Percentiles rank a stretch among this genome's conserved stretches.
These are phyloP conservation scores for Molanna angustata DNA, from an alignment of 2,888 invertebrate species.

Conservation along the genomic window DNA sequence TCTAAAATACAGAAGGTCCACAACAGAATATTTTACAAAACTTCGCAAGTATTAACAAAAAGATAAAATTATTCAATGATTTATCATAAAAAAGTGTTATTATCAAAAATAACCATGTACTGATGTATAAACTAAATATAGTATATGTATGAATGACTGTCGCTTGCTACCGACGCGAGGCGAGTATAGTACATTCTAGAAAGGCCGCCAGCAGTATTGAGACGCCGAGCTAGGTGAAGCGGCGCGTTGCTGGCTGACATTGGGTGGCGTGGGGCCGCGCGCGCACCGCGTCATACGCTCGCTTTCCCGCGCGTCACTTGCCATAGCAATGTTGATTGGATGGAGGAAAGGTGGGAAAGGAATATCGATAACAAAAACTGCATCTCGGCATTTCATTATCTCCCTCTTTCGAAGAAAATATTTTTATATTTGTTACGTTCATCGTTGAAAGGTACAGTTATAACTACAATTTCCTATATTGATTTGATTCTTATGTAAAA, in stretches of 20 bases:
- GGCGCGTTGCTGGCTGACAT: no score
- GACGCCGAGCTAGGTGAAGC: no score
- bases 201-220: no score
- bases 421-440: slow-evolving; percentile 32
- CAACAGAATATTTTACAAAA: no score
- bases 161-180: slow-evolving; percentile 1
- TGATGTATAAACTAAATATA: no score
- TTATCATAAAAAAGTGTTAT: no score
- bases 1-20: no score
- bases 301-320: slow-evolving; percentile 5
- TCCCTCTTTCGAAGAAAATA: slow-evolving; percentile 31
- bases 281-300: slow-evolving; percentile 17
- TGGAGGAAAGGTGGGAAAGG: slow-evolving; percentile 12
- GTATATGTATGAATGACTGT: no score
- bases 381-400: slow-evolving; percentile 29
- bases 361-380: slow-evolving; percentile 24
- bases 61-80: no score
- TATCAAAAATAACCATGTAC: no score
- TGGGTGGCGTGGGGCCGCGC: slow-evolving; percentile 37
- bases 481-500: slow-evolving; percentile 32
- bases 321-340: neutral
- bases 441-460: slow-evolving; percentile 33
- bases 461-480: slow-evolving; percentile 33
- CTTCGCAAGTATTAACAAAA: no score
- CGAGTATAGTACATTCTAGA: no score